Base-by-base conservation (phyloP, 2,797 vertebrate genomes). In the Salarias fasciatus region DNA sequence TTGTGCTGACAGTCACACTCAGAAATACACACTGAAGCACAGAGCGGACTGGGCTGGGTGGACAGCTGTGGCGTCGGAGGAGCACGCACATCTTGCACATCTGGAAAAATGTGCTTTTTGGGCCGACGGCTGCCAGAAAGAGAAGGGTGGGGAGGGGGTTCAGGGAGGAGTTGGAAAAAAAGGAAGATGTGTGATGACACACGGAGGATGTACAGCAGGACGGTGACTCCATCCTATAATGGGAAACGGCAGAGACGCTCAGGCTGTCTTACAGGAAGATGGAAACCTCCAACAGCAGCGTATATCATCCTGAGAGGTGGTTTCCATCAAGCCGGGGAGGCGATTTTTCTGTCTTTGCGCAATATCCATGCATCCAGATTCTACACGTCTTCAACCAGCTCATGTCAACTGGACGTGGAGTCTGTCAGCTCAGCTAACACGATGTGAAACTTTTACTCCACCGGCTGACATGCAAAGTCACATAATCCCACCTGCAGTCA, bases 41-140 rank as follows among this genome's bases (percentile, higher is more conserved):
- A 28, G 41, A 52, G 83, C 41, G 56, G 58, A 55, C 69, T 61
- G 64, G 18, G 24, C 18, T 36, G 61, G 76, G 69, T 35, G 77
- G 80, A 85, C 84, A 88, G 80, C 82, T 86, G 87, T 43, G 68
- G 65, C 55, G 70, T 83, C 80, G 64, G 63, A 80, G 68, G 80
- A 41, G 28, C 61, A 55, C 44, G 33, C 28, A 40, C 38, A 44
- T n/a, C 35, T n/a, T 51, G 53, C 29, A 84, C 89, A 92, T 91
- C 91, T 92, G 91, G 88, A 87, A 68, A 88, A 90, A 66, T 70
- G 66, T 76, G 72, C 53, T 75, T 70, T n/a, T 82, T 74, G 77
- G 65, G 75, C 63, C 65, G 53, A 43, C 14, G 38, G 53, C 70
- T 84, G 86, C 86, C 85, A 86, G 56, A 71, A 61, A 80, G 53